Evolutionary conservation across 2,888 invertebrate species (phyloP).

Genomic region (Lacanobia oleracea): DNA sequence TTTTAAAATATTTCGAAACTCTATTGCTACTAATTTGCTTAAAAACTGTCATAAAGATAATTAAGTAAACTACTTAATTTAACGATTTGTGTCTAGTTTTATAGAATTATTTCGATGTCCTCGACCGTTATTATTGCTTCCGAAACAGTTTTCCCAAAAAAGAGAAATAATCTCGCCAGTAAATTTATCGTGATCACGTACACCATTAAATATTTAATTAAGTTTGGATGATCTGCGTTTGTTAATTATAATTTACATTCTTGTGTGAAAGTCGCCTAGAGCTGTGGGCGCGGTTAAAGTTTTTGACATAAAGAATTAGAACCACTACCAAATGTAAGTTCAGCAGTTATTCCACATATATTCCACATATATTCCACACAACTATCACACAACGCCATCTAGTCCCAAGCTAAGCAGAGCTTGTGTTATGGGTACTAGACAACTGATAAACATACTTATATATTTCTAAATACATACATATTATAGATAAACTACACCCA

Average conservation of each 20-base stretch:
- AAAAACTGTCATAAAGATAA: constrained; percentile 8
- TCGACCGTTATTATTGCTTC: constrained; percentile 16
- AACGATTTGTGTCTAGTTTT: neutral
- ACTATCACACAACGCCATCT: too few relatives aligned
- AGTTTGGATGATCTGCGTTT: constrained; percentile 9
- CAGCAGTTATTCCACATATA: too few relatives aligned
- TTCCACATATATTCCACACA: too few relatives aligned
- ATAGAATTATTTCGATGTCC: neutral
- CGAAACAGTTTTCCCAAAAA: constrained; percentile 1
- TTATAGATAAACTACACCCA: too few relatives aligned
- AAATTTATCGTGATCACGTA: constrained; percentile 21
- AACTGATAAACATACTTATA: too few relatives aligned
- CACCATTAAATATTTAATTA: constrained; percentile 29
- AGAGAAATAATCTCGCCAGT: constrained; percentile 24
- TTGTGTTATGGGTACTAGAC: too few relatives aligned
- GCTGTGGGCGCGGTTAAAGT: constrained; percentile 4
- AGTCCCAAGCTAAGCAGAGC: too few relatives aligned
- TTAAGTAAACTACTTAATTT: constrained; percentile 17
- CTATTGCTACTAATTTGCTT: neutral
- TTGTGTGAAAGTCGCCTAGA: constrained; percentile 38
- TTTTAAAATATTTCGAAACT: neutral
- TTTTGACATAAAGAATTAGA: constrained; percentile 7
- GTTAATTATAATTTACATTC: constrained; percentile 32
- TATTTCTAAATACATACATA: too few relatives aligned
- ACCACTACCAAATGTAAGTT: constrained; percentile 1